Conservation (phyloP, 2,888 invertebrate species). For the Leptothorax acervorum region DNA sequence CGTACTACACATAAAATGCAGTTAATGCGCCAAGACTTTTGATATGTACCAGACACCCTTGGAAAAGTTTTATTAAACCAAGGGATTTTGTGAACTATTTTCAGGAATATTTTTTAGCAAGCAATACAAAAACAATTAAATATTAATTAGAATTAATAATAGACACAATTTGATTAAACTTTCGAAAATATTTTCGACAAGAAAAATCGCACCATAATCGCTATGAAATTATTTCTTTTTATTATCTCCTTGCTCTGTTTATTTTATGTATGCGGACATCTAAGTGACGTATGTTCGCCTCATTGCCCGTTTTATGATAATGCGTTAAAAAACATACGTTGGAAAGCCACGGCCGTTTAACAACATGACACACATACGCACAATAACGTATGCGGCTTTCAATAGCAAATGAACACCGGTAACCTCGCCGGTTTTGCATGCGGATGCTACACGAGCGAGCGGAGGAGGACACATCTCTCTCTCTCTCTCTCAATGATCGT, state of each 20-base stretch:
- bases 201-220: background rate
- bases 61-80: background rate
- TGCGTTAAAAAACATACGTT: conserved; percentile 43
- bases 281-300: background rate
- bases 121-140: background rate
- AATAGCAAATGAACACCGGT: conserved; percentile 39
- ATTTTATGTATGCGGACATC: background rate
- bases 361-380: background rate
- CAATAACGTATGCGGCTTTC: background rate
- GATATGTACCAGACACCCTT: background rate
- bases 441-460: background rate
- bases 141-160: background rate
- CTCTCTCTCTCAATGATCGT: conserved; percentile 20
- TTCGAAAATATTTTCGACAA: background rate
- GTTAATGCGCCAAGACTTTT: background rate
- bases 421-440: conserved; percentile 16
- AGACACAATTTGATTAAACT: background rate
- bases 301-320: conserved; percentile 33
- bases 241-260: background rate
- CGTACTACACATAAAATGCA: background rate
- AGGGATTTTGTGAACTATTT: background rate
- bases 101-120: background rate
- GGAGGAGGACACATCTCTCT: background rate
- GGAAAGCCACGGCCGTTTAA: conserved; percentile 15
- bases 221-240: background rate